phyloP scores from a whole-genome alignment of 1,140 invertebrate species.

The Heliconius hermathena region DNA sequence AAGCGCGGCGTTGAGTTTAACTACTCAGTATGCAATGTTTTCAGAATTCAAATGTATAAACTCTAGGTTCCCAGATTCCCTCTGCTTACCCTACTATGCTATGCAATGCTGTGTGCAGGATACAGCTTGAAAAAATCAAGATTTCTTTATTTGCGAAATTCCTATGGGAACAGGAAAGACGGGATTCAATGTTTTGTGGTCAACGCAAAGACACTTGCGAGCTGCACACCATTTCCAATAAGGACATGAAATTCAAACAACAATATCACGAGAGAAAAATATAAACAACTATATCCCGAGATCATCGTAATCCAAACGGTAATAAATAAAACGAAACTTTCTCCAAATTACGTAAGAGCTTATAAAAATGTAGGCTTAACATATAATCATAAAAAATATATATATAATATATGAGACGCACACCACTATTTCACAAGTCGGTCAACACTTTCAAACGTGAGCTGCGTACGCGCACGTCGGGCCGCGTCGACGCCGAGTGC shows the following conservation, averaged over 20 bases:
- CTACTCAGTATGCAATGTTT: too few species aligned
- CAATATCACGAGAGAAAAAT: neutral
- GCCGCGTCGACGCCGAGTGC: constrained; percentile 50
- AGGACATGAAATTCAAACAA: neutral
- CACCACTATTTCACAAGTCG: constrained; percentile 32
- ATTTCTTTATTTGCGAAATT: too few species aligned
- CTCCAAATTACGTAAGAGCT: neutral
- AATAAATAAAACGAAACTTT: neutral
- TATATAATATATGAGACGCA: constrained; percentile 17
- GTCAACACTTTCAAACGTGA: neutral
- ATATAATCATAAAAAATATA: neutral
- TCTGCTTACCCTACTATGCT: too few species aligned
- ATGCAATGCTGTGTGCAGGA: too few species aligned
- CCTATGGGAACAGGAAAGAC: too few species aligned
- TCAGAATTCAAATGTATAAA: too few species aligned
- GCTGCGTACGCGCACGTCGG: constrained; percentile 43
- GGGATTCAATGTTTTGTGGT: too few species aligned
- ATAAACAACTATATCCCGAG: neutral
- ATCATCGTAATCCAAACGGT: too few species aligned
- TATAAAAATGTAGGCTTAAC: neutral
- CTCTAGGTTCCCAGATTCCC: too few species aligned
- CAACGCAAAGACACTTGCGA: too few species aligned
- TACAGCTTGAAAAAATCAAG: too few species aligned
- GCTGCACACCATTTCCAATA: neutral
- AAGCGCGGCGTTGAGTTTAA: too few species aligned